phyloP scores from a whole-genome alignment of 2,888 invertebrate species.

The Phortica okadai region DNA sequence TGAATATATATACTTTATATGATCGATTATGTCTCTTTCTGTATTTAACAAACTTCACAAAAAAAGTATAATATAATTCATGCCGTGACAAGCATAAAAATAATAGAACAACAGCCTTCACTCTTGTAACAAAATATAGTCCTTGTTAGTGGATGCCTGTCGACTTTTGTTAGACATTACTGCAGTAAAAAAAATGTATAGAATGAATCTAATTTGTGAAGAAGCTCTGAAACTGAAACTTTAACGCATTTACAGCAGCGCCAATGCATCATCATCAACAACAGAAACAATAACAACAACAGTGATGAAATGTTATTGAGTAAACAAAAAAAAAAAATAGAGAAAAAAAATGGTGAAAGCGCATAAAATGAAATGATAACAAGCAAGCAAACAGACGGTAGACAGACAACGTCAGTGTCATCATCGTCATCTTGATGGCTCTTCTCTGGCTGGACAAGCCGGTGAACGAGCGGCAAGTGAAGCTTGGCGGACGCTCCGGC shows the following conservation, averaged over 20 bases:
- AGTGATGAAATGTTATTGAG: constrained; percentile 22
- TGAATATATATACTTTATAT: too few relatives aligned
- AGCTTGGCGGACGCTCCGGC: neutral
- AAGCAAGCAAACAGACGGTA: constrained; percentile 31
- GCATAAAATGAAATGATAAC: constrained; percentile 45
- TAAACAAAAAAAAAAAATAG: constrained; percentile 23
- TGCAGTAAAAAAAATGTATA: neutral
- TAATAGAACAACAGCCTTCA: neutral
- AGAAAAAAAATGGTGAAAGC: constrained; percentile 39
- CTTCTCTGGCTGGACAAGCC: neutral
- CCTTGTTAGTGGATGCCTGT: neutral
- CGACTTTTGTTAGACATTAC: neutral
- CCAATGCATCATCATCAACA: constrained; percentile 22
- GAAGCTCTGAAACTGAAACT: neutral
- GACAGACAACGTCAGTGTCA: constrained; percentile 15
- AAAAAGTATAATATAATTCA: too few relatives aligned
- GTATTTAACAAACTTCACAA: too few relatives aligned
- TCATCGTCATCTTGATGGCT: constrained; percentile 13
- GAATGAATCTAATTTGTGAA: constrained; percentile 8
- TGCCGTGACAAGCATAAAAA: neutral
- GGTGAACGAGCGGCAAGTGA: neutral
- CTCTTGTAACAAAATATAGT: neutral
- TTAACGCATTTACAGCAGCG: constrained; percentile 14
- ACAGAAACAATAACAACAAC: neutral
- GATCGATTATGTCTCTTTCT: too few relatives aligned